A percentile compares a stretch with the other conserved stretches of the same genome.
phyloP scores from a whole-genome alignment of 2,113 vertebrate genomes.

The Brachyhypopomus gauderio region DNA sequence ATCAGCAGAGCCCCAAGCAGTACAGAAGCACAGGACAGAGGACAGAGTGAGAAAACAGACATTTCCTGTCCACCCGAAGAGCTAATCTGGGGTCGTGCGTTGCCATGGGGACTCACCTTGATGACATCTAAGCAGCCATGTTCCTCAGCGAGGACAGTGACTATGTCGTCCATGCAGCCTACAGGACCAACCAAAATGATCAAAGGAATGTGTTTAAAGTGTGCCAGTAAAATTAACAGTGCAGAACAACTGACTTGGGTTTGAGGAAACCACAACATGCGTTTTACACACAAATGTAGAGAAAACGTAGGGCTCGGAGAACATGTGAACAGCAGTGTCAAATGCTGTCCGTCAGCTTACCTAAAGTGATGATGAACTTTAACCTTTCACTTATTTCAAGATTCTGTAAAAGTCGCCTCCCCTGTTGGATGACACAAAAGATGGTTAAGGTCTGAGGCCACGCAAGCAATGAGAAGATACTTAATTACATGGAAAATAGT shows the following conservation, averaged over 20 bases:
- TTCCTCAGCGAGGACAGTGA: constrained; percentile 91
- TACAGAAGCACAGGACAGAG: background rate
- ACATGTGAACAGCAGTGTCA: background rate
- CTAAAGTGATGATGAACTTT: constrained; percentile 90
- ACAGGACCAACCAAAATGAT: constrained; percentile 36
- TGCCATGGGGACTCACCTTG: constrained; percentile 77
- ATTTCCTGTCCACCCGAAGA: background rate
- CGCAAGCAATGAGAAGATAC: no score
- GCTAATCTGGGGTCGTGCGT: background rate
- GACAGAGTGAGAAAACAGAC: background rate
- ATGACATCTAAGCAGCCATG: constrained; percentile 91
- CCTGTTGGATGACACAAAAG: constrained; percentile 67
- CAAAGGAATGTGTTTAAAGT: no score
- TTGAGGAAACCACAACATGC: no score
- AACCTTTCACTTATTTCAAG: constrained; percentile 89
- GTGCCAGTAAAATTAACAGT: no score
- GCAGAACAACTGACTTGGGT: no score
- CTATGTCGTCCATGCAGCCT: constrained; percentile 93
- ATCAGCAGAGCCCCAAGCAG: constrained; percentile 35
- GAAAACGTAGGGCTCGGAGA: background rate
- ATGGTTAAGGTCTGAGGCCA: background rate
- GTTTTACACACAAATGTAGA: no score
- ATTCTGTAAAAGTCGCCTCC: constrained; percentile 89
- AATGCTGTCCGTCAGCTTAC: constrained; percentile 72
- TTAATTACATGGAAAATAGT: no score